Percentiles rank a stretch among this genome's conserved stretches.
Evolutionary conservation across 2,797 vertebrate genomes (phyloP).

Genomic region (Adelosebastes latens): DNA sequence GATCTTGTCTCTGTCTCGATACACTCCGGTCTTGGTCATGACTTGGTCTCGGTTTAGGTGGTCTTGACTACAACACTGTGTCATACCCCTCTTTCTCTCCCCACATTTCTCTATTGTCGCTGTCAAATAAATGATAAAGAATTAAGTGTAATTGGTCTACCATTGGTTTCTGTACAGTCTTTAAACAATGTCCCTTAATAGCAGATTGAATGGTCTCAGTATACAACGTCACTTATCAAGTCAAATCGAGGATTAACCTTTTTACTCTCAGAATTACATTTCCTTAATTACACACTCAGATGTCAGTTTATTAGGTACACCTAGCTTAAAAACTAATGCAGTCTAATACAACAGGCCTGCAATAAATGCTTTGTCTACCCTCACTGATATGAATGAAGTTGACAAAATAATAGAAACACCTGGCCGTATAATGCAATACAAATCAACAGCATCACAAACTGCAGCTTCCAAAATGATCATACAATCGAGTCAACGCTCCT

Average conservation of each 20-base stretch:
- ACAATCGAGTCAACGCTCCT: too few species aligned
- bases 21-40: too few species aligned
- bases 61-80: neutral
- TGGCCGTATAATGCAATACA: too few species aligned
- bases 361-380: neutral
- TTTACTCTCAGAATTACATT: neutral
- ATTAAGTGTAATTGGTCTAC: neutral
- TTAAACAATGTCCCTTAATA: neutral
- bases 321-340: neutral
- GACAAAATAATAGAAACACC: too few species aligned
- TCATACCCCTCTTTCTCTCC: neutral
- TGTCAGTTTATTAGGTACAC: neutral
- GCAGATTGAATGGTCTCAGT: neutral
- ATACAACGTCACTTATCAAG: neutral
- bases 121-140: neutral
- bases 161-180: neutral
- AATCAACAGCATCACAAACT: too few species aligned
- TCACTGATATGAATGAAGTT: neutral
- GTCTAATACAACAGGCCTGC: neutral
- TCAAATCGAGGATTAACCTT: neutral
- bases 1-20: too few species aligned
- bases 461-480: too few species aligned
- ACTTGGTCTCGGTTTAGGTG: too few species aligned
- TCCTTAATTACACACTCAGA: neutral
- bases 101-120: neutral